Evolutionary conservation across 2,113 vertebrate genomes (phyloP).

Genomic region (Urocynchramus pylzowi): DNA sequence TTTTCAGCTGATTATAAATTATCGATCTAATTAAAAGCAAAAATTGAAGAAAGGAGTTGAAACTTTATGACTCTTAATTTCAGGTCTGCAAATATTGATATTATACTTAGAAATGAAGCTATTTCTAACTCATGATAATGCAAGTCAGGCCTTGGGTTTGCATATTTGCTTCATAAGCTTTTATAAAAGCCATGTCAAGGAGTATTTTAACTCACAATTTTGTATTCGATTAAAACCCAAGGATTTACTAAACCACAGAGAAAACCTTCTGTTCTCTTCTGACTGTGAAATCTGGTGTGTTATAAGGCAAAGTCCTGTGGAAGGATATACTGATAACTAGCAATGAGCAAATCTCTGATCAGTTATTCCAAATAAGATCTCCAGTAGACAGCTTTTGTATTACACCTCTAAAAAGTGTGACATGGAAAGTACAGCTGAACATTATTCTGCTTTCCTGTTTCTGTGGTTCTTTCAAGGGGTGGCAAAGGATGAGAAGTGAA

Average conservation of each 20-base stretch:
- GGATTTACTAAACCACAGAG: background rate
- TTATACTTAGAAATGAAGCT: background rate
- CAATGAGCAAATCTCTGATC: background rate
- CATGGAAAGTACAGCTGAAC: background rate
- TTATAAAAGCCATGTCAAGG: background rate
- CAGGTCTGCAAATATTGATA: background rate
- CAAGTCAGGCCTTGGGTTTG: background rate
- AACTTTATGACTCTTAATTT: slow-evolving; percentile 32
- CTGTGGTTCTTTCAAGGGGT: background rate
- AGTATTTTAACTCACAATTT: background rate
- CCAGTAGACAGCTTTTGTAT: background rate
- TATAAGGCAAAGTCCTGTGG: background rate
- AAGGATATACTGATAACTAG: background rate
- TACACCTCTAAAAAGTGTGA: background rate
- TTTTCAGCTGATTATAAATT: background rate
- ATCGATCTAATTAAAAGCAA: background rate
- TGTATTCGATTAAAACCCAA: background rate
- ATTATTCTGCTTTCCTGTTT: background rate
- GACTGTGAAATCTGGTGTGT: background rate
- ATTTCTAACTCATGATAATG: background rate
- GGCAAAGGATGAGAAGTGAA: background rate
- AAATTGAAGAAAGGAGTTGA: slow-evolving; percentile 6
- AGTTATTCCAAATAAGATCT: background rate
- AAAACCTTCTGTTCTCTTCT: background rate
- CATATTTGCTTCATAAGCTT: background rate